Conservation (phyloP, 2,888 invertebrate species). For the Xanthorhoe spadicearia region DNA sequence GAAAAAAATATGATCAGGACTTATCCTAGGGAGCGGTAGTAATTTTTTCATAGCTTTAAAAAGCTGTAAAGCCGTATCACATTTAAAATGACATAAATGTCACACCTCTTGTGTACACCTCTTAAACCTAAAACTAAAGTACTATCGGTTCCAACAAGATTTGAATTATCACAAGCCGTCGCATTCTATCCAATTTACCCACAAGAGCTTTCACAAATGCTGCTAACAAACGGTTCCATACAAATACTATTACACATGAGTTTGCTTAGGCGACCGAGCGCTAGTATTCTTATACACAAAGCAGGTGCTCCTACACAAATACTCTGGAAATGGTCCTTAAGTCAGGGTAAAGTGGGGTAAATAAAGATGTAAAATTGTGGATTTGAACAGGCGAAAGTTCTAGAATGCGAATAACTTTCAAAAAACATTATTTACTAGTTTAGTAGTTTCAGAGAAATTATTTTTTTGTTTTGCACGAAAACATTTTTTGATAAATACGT, state of each 20-base stretch:
- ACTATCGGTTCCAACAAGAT: neutral
- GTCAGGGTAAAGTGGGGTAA: conserved; percentile 31
- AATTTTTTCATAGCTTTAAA: no score
- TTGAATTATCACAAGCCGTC: conserved; percentile 10
- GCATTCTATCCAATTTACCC: conserved; percentile 16
- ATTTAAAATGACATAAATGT: no score
- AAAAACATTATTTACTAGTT: no score
- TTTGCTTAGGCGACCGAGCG: conserved; percentile 40
- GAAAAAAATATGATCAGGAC: no score
- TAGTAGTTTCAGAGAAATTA: no score
- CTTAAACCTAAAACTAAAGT: neutral
- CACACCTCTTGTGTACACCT: no score
- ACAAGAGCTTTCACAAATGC: conserved; percentile 6
- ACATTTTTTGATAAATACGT: no score
- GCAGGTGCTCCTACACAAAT: conserved; percentile 41
- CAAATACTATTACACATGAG: conserved; percentile 38
- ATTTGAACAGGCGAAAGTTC: neutral
- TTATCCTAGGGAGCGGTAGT: no score
- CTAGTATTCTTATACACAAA: conserved; percentile 37
- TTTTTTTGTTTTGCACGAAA: no score
- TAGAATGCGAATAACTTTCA: neutral
- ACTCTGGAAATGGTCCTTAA: conserved; percentile 36
- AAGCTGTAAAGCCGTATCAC: no score
- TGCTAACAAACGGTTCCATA: conserved; percentile 29
- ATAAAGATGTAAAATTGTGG: conserved; percentile 15